Evolutionary conservation across 53 echinoderm and acorn worm species (phyloP).

Genomic region (Stichopus horrens): DNA sequence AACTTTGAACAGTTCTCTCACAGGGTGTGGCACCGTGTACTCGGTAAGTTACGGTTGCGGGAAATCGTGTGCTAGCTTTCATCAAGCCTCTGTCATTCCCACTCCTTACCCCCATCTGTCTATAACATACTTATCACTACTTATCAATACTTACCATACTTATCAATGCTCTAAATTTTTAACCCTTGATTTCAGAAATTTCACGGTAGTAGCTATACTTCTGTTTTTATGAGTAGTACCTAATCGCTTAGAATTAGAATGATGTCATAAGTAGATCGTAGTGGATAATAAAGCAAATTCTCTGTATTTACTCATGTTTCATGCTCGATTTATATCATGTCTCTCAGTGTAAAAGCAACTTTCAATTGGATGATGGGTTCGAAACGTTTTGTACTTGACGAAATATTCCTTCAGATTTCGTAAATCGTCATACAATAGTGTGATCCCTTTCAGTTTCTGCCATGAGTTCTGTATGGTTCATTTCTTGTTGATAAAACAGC

Average conservation of each 20-base stretch:
- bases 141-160: background rate
- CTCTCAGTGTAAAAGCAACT: no score
- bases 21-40: conserved; percentile 26
- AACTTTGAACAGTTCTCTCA: conserved; percentile 33
- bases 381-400: no score
- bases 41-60: background rate
- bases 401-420: no score
- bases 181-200: background rate
- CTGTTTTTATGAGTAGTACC: no score
- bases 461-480: background rate
- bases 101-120: background rate
- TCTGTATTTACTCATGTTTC: no score
- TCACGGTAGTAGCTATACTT: background rate
- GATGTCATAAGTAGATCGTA: no score
- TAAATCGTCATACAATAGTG: no score
- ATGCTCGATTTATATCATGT: no score
- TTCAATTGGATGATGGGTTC: no score
- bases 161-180: background rate
- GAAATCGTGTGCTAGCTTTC: background rate
- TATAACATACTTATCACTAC: background rate
- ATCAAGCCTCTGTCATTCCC: background rate
- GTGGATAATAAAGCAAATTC: no score
- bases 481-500: background rate
- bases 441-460: no score
- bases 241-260: no score